Evolutionary conservation across 2,797 vertebrate genomes (phyloP).

Genomic region (Hipposideros larvatus): DNA sequence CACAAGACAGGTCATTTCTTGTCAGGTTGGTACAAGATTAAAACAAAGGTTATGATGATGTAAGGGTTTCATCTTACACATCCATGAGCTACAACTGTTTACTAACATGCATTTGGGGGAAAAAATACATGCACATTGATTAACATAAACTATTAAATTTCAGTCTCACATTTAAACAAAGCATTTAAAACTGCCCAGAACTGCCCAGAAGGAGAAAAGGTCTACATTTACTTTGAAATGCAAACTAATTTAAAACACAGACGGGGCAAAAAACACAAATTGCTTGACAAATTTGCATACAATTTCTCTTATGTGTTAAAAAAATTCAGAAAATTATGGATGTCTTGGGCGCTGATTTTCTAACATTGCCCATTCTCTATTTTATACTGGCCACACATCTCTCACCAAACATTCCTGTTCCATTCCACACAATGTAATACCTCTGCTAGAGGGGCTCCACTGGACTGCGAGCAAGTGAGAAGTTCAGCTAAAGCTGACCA

Average conservation of each 20-base stretch:
- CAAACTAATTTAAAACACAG: conserved; percentile 35
- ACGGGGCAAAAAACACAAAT: neutral
- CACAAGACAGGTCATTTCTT: conserved; percentile 80
- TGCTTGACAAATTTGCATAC: neutral
- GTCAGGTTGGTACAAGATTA: conserved; percentile 74
- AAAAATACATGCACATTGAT: neutral
- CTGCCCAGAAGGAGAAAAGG: neutral
- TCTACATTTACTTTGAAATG: neutral
- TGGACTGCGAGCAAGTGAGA: neutral
- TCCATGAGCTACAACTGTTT: conserved; percentile 71
- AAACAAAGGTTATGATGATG: conserved; percentile 77
- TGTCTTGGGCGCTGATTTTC: neutral
- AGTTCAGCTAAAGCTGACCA: neutral
- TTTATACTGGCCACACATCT: neutral
- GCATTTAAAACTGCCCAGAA: neutral
- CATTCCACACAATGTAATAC: neutral
- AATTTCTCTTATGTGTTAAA: neutral
- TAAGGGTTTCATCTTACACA: conserved; percentile 83
- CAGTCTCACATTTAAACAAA: neutral
- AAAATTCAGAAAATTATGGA: neutral
- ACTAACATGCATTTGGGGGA: neutral
- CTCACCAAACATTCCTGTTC: neutral
- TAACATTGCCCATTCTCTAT: neutral
- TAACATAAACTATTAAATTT: neutral
- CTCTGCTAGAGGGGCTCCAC: neutral